phyloP scores from a whole-genome alignment of 2,888 invertebrate genomes.

The Eilema sororculum region DNA sequence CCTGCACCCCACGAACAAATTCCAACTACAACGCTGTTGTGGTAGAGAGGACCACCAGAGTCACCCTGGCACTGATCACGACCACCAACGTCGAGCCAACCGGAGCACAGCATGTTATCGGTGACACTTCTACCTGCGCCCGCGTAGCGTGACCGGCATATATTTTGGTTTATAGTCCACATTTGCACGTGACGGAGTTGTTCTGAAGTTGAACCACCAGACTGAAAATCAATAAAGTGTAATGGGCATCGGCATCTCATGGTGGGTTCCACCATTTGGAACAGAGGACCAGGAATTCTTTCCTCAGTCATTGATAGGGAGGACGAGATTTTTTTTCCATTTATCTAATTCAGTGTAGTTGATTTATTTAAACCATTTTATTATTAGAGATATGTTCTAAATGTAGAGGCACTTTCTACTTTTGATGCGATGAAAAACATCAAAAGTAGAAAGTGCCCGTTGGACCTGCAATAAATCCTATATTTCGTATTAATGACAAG shows the following conservation, averaged over 20 bases:
- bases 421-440: background rate
- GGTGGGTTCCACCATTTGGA: too few species aligned
- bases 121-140: conserved; percentile 35
- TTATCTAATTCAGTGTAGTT: too few species aligned
- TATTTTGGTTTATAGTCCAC: conserved; percentile 55
- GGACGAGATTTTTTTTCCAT: too few species aligned
- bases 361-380: too few species aligned
- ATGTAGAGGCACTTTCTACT: too few species aligned
- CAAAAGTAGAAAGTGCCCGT: background rate
- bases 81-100: conserved; percentile 57
- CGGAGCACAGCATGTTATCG: conserved; percentile 56
- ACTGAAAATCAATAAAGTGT: conserved; percentile 11
- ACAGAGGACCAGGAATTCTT: too few species aligned
- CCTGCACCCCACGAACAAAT: conserved; percentile 59
- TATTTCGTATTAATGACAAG: background rate
- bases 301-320: too few species aligned
- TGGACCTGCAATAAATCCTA: background rate
- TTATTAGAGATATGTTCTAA: too few species aligned
- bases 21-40: conserved; percentile 61
- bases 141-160: conserved; percentile 40
- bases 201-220: conserved; percentile 40
- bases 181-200: conserved; percentile 56
- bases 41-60: conserved; percentile 64
- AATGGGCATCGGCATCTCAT: too few species aligned
- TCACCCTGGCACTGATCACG: conserved; percentile 62